Base-by-base conservation (phyloP, 1,140 invertebrate genomes). In the Hormaphis cornu region DNA sequence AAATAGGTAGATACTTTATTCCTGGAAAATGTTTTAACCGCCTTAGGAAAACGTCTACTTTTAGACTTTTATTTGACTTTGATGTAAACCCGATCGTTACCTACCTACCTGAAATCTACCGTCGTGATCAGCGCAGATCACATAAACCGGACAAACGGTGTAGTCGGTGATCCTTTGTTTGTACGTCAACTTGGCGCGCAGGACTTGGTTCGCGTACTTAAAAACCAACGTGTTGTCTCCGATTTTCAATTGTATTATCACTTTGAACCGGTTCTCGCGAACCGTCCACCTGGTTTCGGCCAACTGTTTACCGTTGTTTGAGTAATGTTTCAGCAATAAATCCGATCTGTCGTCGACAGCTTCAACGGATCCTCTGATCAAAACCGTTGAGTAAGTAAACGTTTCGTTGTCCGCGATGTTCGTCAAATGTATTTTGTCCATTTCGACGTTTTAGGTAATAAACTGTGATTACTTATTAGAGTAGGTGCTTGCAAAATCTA, bases 41-140 rank as follows among this genome's bases (percentile, higher is more conserved):
- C n/a, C n/a, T 37, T 37, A 6, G 14, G 35, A 37, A 37, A 37
- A 37, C 14, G 14, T 37, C 14, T 37, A 8, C 35, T 37, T 37
- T 6, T 37, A 8, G 35, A 24, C 10, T 50, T 2, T 20, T 44
- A 44, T 44, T 44, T 4, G 16, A 4, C 40, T 14, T 37, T 6
- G 35, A 37, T 14, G n/a, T 44, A 44, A 9, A 33, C 30, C 4
- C 9, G 4, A 6, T 33, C 4, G 9, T 6, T 6, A 33, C 9
- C 9, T 6, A 33, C 4, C n/a, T 48, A 87, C 86, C 81, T 92
- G 89, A 76, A 93, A 93, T 73, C 80, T 82, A 14, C 90, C 90
- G 79, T 89, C 85, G 76, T 91, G 86, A 20, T 84, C 84, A 52
- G 84, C 79, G 75, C 87, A 89, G 71, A 90, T 82, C 52, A 91